Evolutionary conservation across 2,888 invertebrate species (phyloP).

Genomic region (Aphodius granarius): DNA sequence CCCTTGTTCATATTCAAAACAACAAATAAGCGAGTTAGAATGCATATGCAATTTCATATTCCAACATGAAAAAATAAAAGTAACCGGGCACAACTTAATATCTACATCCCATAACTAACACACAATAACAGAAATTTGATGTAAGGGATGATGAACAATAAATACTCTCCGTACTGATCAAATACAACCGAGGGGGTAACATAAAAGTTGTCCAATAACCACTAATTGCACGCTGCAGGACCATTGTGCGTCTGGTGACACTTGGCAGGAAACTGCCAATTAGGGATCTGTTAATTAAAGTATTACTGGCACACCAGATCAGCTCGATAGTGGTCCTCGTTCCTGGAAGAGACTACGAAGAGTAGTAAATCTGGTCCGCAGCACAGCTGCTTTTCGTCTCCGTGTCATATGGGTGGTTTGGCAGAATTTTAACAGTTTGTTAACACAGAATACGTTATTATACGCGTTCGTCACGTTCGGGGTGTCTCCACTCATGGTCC

Average conservation of each 20-base stretch:
- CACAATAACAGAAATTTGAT: neutral
- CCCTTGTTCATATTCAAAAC: too few relatives aligned
- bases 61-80: neutral
- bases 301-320: constrained; percentile 41
- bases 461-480: constrained; percentile 42
- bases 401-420: constrained; percentile 46
- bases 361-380: constrained; percentile 36
- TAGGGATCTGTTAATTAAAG: constrained; percentile 45
- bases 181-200: constrained; percentile 13
- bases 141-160: neutral
- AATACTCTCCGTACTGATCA: neutral
- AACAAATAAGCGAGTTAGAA: too few relatives aligned
- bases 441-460: constrained; percentile 45
- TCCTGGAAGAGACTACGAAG: constrained; percentile 7
- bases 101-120: neutral
- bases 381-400: constrained; percentile 41
- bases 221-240: constrained; percentile 39
- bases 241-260: constrained; percentile 38
- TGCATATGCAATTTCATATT: too few relatives aligned
- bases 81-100: constrained; percentile 15
- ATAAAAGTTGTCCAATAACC: constrained; percentile 29
- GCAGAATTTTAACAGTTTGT: constrained; percentile 48
- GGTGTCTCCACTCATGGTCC: constrained; percentile 30
- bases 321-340: constrained; percentile 33
- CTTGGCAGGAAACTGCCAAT: constrained; percentile 49